Conservation (phyloP, 2,797 vertebrate species). For the Pseudomugil tenellus region DNA sequence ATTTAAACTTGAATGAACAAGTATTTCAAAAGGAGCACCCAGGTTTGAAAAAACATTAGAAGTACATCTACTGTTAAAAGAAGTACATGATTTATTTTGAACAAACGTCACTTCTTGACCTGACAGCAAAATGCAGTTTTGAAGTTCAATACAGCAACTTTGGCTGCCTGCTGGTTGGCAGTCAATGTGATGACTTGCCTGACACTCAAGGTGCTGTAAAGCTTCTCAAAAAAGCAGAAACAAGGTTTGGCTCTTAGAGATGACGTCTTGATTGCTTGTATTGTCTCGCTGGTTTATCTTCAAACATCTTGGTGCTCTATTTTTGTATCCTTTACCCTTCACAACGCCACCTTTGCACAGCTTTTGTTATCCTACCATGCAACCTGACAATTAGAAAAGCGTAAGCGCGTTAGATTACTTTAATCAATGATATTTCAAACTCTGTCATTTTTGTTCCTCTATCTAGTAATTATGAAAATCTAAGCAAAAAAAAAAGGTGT, state of each 20-base stretch:
- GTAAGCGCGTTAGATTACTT: constrained; percentile 1
- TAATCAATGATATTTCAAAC: background rate
- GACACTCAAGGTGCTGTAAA: constrained; percentile 23
- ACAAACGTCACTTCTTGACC: constrained; percentile 29
- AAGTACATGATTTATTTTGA: constrained; percentile 35
- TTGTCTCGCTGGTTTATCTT: constrained; percentile 15
- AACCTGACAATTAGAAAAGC: constrained; percentile 14
- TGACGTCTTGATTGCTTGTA: constrained; percentile 21
- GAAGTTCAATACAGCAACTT: constrained; percentile 24
- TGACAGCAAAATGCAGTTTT: constrained; percentile 23
- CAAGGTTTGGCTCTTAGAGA: constrained; percentile 12
- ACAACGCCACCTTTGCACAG: constrained; percentile 13
- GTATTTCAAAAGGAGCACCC: constrained; percentile 5
- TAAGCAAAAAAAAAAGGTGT: background rate
- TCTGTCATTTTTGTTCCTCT: constrained; percentile 7
- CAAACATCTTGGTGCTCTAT: constrained; percentile 14
- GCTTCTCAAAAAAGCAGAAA: constrained; percentile 13
- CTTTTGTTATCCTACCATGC: constrained; percentile 16
- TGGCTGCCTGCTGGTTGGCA: constrained; percentile 28
- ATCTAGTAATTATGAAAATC: constrained; percentile 19
- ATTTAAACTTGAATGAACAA: constrained; percentile 47
- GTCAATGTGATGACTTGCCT: constrained; percentile 22
- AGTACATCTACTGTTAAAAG: constrained; percentile 26
- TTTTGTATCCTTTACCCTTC: constrained; percentile 1
- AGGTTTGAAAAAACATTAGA: constrained; percentile 31